These are phyloP conservation scores for Syngnathus floridae DNA, from an alignment of 2,113 vertebrate genomes.

Conservation along the genomic window DNA sequence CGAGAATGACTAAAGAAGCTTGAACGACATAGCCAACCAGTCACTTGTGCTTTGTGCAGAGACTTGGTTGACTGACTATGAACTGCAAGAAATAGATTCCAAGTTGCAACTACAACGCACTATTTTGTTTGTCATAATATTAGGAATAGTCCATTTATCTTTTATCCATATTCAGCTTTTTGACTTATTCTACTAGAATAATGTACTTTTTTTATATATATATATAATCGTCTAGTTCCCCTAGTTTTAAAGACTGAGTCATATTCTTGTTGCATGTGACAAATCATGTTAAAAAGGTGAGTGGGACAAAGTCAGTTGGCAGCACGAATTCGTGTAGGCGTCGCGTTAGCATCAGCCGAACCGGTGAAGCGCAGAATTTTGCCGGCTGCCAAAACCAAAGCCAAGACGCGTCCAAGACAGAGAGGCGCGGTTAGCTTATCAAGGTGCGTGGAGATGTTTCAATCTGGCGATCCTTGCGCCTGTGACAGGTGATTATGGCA, in stretches of 20 bases:
- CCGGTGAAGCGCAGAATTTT: constrained; percentile 45
- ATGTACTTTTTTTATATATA: too few species aligned
- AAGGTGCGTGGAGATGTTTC: constrained; percentile 46
- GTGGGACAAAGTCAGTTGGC: constrained; percentile 19
- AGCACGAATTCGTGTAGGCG: constrained; percentile 28
- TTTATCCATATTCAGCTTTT: too few species aligned
- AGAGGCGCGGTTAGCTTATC: constrained; percentile 36
- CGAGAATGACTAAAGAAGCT: too few species aligned
- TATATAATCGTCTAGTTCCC: too few species aligned
- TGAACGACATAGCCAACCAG: too few species aligned
- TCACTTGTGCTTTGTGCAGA: too few species aligned
- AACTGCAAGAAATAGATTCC: neutral
- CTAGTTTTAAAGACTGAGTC: constrained; percentile 9
- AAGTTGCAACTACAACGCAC: neutral
- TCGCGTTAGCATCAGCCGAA: constrained; percentile 21
- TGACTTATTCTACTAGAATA: too few species aligned
- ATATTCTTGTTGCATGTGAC: constrained; percentile 31
- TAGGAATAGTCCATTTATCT: too few species aligned
- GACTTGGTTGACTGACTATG: neutral
- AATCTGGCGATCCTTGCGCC: constrained; percentile 52
- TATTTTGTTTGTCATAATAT: neutral
- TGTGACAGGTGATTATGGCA: constrained; percentile 44
- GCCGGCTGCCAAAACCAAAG: constrained; percentile 11
- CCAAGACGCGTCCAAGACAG: constrained; percentile 17
- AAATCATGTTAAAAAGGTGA: constrained; percentile 29